These are phyloP conservation scores for Myotis yumanensis DNA, from an alignment of 2,113 vertebrate species.

Conservation along the genomic window DNA sequence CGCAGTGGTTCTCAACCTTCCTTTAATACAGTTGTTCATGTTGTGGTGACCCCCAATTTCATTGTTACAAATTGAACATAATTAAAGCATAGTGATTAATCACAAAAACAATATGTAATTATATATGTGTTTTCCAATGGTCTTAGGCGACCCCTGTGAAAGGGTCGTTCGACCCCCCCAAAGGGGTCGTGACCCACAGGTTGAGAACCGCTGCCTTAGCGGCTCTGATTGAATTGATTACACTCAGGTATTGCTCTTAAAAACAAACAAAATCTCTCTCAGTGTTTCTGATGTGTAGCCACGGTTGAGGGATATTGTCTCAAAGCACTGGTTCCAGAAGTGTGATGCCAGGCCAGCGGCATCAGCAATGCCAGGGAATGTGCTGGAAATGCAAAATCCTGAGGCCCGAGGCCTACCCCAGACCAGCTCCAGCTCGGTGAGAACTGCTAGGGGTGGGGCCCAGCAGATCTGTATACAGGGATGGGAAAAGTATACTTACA, in stretches of 20 bases:
- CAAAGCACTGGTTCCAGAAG: not conserved
- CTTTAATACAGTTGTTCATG: too few species aligned
- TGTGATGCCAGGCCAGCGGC: not conserved
- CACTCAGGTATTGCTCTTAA: not conserved
- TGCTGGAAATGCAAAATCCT: not conserved
- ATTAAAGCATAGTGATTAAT: too few species aligned
- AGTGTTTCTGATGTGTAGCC: not conserved
- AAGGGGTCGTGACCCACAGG: too few species aligned
- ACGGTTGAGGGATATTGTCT: not conserved
- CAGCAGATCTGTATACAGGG: not conserved
- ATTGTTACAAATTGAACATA: too few species aligned
- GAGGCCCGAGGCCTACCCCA: not conserved
- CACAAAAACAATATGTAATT: too few species aligned
- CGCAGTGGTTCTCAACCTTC: not conserved
- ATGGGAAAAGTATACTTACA: not conserved
- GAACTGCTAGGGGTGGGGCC: not conserved
- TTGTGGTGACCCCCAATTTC: too few species aligned
- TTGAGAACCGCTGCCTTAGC: not conserved
- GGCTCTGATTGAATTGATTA: not conserved
- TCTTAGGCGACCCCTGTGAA: too few species aligned
- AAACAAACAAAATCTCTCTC: not conserved
- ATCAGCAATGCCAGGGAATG: not conserved
- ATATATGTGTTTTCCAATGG: too few species aligned
- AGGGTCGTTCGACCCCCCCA: too few species aligned
- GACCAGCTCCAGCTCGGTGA: not conserved